phyloP scores from a whole-genome alignment of 1,140 invertebrate species.

The Lineus longissimus region DNA sequence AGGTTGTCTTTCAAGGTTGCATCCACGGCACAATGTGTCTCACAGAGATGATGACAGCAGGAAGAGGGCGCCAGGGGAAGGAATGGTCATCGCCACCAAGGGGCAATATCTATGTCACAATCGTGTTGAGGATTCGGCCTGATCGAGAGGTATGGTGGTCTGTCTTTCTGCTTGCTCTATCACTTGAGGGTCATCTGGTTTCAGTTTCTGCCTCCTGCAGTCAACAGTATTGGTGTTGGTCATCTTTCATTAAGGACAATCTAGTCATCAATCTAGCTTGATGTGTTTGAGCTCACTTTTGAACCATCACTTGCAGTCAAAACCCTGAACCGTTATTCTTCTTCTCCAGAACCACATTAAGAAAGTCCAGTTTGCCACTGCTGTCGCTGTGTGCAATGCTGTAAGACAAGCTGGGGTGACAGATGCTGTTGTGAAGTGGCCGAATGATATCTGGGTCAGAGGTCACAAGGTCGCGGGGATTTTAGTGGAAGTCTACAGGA shows the following conservation, averaged over 20 bases:
- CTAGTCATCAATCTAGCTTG: too few species aligned
- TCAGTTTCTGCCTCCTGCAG: too few species aligned
- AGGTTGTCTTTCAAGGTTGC: constrained; percentile 19
- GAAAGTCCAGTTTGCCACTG: constrained; percentile 20
- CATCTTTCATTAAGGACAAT: too few species aligned
- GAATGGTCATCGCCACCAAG: constrained; percentile 29
- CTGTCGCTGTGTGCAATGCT: constrained; percentile 22
- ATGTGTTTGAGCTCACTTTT: too few species aligned
- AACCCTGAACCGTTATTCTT: neutral
- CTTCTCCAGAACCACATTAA: neutral
- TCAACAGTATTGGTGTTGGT: too few species aligned
- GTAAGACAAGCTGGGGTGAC: constrained; percentile 20
- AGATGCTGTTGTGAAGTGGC: constrained; percentile 28
- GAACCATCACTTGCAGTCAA: too few species aligned
- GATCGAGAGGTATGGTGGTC: constrained; percentile 9
- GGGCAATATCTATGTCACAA: constrained; percentile 31
- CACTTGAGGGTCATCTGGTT: too few species aligned
- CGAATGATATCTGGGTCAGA: constrained; percentile 37
- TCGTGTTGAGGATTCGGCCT: constrained; percentile 20
- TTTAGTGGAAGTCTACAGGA: constrained; percentile 23
- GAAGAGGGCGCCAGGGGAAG: constrained; percentile 28
- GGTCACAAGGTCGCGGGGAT: constrained; percentile 35
- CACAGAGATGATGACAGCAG: constrained; percentile 29
- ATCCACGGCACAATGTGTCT: constrained; percentile 27
- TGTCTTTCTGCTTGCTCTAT: neutral